Evolutionary conservation across 2,797 vertebrate genomes (phyloP), one percentile per base, ranked within the genome.

Genomic region (Diplodus puntazzo): DNA sequence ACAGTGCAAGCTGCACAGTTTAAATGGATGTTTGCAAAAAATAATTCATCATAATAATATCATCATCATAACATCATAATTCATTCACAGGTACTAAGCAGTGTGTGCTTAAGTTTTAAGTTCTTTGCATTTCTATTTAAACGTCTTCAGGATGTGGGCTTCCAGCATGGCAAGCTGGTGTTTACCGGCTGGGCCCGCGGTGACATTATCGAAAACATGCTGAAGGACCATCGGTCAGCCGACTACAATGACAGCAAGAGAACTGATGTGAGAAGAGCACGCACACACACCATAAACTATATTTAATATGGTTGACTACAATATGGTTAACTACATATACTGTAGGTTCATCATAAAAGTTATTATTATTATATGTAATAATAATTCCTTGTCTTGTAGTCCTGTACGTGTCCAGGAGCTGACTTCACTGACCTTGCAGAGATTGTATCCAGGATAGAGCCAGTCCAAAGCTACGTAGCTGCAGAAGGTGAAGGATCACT

Each of bases 381-480:
- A 20, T 20, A 4, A 50, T 66, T 49, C 67, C 8, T 73, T 78
- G 45, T 74, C 21, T 79, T 1, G 30, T 50, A 96, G 96, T 92
- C 95, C 0, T 95, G 92, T 27, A 94, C 96, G 0, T 97, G 94
- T 87, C 95, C 96, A 42, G 96, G 92, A 34, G 97, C 97, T 0
- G 97, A 97, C 80, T 99, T 99, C 94, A 99, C 97, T 0, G 98
- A 99, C 91, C 93, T 99, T 76, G 98, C 98, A 0, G 98, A 99
- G 92, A 99, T 99, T 0, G 97, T 99, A 34, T 98, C 98, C 48
- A 95, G 98, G 73, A 99, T 99, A 5, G 98, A 99, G 70, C 97
- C 98, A 0, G 96, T 97, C n/a, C 95, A 96, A 39, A 96, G 90
- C 89, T 97, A 96, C n/a, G 80, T 95, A 3, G 95, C 95, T 0